Conservation (phyloP, 2,797 vertebrate genomes). For the Muscicapa comitata region DNA sequence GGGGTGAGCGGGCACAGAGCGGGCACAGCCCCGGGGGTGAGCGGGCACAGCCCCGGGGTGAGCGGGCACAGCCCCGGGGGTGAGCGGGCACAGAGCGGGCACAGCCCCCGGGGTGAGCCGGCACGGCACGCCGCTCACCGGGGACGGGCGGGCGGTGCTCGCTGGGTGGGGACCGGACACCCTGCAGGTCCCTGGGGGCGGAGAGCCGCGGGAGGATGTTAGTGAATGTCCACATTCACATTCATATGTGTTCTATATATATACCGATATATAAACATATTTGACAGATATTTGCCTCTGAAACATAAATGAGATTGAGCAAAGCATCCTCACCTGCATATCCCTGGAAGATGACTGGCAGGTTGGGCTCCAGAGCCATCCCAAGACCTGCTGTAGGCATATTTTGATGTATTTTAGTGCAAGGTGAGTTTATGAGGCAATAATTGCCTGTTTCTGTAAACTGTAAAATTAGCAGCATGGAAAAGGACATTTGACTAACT, state of each 20-base stretch:
- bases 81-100: no score
- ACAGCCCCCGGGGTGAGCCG: no score
- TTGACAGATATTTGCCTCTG: not conserved
- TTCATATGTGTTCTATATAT: fast-evolving
- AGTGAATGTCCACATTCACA: not conserved
- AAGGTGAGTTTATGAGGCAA: not conserved
- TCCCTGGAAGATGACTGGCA: not conserved
- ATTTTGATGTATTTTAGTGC: fast-evolving
- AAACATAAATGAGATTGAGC: not conserved
- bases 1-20: no score
- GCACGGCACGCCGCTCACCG: not conserved
- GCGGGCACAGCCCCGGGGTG: no score
- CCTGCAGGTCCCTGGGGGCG: not conserved
- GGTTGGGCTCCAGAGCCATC: not conserved
- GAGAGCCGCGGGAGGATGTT: not conserved
- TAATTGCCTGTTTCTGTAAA: not conserved
- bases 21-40: no score
- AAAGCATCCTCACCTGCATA: not conserved
- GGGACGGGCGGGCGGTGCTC: not conserved
- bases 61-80: not conserved
- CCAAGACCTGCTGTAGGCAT: not conserved
- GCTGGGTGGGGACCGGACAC: not conserved
- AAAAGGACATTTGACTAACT: not conserved
- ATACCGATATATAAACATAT: not conserved
- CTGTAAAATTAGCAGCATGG: not conserved